phyloP scores from a whole-genome alignment of 2,888 invertebrate genomes.

The Corythucha ciliata region DNA sequence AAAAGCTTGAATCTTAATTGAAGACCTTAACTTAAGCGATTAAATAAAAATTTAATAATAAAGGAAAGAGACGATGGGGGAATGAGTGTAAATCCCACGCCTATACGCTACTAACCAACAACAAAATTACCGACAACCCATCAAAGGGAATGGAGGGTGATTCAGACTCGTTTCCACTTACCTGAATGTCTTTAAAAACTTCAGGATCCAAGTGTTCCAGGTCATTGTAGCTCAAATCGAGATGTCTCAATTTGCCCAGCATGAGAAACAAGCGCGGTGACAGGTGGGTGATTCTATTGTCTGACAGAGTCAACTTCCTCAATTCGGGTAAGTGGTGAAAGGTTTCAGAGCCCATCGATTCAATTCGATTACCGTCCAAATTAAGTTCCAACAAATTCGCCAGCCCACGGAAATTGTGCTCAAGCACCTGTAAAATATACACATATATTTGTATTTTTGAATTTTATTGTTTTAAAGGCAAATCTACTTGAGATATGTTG shows the following conservation, averaged over 20 bases:
- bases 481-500: slow-evolving; percentile 51
- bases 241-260: slow-evolving; percentile 57
- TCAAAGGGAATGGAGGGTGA: too few species aligned
- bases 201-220: slow-evolving; percentile 65
- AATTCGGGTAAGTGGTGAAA: slow-evolving; percentile 65
- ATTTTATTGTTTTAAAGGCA: not conserved
- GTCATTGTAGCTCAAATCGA: slow-evolving; percentile 68
- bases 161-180: too few species aligned
- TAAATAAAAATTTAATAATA: too few species aligned
- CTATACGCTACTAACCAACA: too few species aligned
- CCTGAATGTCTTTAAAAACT: slow-evolving; percentile 62
- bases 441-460: not conserved
- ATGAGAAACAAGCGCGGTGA: slow-evolving; percentile 50
- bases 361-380: slow-evolving; percentile 64
- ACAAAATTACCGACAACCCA: too few species aligned
- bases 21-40: too few species aligned
- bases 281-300: slow-evolving; percentile 41
- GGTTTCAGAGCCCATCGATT: slow-evolving; percentile 62
- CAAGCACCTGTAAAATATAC: slow-evolving; percentile 23
- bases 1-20: too few species aligned
- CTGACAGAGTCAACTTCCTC: slow-evolving; percentile 53
- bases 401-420: slow-evolving; percentile 59
- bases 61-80: too few species aligned
- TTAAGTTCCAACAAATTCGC: slow-evolving; percentile 60
- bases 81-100: too few species aligned